These are phyloP conservation scores for Tipula helvola DNA, from an alignment of 2,888 invertebrate species.

Conservation along the genomic window DNA sequence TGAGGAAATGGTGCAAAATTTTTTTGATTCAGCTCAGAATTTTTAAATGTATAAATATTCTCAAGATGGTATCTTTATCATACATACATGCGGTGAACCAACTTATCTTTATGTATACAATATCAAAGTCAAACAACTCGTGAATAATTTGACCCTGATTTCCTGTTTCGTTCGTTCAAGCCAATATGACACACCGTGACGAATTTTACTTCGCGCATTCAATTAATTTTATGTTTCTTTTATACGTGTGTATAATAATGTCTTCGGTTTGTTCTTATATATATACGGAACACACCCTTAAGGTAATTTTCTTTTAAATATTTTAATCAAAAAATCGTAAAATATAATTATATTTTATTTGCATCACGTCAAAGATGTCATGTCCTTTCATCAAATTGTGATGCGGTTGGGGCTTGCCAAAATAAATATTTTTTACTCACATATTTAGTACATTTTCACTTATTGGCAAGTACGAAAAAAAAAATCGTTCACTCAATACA, in stretches of 20 bases:
- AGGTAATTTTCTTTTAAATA: constrained; percentile 4
- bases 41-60: not conserved
- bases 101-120: not conserved
- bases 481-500: not conserved
- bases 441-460: not conserved
- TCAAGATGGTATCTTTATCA: not conserved
- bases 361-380: not conserved
- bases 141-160: not conserved
- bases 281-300: not conserved
- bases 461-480: not conserved
- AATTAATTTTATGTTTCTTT: not conserved
- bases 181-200: not conserved
- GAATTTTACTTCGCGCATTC: not conserved
- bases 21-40: not conserved
- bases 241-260: not conserved
- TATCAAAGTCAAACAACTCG: not conserved
- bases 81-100: not conserved
- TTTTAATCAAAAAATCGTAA: not conserved
- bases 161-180: constrained; percentile 4
- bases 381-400: not conserved
- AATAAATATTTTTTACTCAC: not conserved
- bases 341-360: not conserved
- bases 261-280: not conserved
- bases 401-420: not conserved
- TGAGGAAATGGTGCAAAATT: not conserved